phyloP scores from a whole-genome alignment of 2,797 vertebrate species.

The Arctocebus calabarensis region DNA sequence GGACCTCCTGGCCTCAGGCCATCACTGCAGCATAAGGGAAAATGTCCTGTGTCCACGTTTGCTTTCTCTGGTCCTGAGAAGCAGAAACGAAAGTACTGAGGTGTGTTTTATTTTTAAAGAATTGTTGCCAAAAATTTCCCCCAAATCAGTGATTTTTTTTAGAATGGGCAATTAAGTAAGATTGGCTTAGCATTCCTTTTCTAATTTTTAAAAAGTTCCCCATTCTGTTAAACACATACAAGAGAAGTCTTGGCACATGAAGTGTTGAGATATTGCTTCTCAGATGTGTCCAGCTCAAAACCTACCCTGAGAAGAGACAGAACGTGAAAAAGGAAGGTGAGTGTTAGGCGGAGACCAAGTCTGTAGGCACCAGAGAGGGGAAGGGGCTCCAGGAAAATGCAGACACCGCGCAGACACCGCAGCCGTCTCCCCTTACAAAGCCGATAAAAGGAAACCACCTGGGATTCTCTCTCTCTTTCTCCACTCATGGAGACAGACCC shows the following conservation, averaged over 20 bases:
- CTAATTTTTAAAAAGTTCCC: not conserved
- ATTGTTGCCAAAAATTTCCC: not conserved
- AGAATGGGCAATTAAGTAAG: not conserved
- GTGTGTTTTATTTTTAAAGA: not conserved
- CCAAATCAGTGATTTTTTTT: slow-evolving; percentile 31
- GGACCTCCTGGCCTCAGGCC: not conserved
- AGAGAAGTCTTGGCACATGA: not conserved
- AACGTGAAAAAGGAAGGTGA: not conserved
- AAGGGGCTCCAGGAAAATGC: no score
- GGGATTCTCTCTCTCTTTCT: no score
- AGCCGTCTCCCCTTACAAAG: no score
- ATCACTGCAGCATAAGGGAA: not conserved
- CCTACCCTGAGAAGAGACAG: not conserved
- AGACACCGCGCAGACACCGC: no score
- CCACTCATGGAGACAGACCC: no score
- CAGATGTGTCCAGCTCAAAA: not conserved
- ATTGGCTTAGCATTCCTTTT: not conserved
- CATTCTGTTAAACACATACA: not conserved
- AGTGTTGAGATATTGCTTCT: not conserved
- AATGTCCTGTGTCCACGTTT: not conserved
- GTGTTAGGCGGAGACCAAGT: no score
- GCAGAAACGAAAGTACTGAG: not conserved
- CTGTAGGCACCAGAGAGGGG: no score
- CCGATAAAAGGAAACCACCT: no score
- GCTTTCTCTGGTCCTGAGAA: not conserved